These are phyloP conservation scores for Drosophila rhopaloa DNA, from an alignment of 1,140 invertebrate genomes.

Conservation along the genomic window DNA sequence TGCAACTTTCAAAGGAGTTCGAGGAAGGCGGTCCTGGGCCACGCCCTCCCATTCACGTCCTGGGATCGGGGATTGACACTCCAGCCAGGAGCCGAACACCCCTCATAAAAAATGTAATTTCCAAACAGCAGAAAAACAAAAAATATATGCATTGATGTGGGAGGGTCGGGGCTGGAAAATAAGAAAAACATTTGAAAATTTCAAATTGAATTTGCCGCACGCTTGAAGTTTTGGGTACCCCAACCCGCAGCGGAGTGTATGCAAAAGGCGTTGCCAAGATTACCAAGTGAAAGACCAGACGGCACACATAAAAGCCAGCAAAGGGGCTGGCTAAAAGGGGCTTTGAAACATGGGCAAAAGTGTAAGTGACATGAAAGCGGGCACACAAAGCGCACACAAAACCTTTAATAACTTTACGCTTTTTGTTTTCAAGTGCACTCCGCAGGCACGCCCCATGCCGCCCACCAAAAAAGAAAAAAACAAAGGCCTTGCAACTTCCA, in stretches of 20 bases:
- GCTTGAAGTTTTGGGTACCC: constrained; percentile 64
- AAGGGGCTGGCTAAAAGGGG: constrained; percentile 16
- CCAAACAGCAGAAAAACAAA: constrained; percentile 37
- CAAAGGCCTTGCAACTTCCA: constrained; percentile 57
- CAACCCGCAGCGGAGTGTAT: constrained; percentile 21
- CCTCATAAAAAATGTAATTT: constrained; percentile 82
- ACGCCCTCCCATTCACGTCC: constrained; percentile 37
- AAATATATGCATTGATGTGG: constrained; percentile 19
- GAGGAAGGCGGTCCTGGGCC: constrained; percentile 14
- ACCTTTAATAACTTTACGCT: constrained; percentile 81
- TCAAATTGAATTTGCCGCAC: constrained; percentile 82
- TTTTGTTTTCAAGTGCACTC: constrained; percentile 81
- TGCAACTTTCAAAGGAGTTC: constrained; percentile 67
- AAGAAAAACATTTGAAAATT: constrained; percentile 77
- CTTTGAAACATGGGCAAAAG: constrained; percentile 63
- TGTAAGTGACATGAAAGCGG: constrained; percentile 79
- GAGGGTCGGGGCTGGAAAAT: constrained; percentile 17
- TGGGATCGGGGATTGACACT: constrained; percentile 54
- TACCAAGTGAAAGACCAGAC: constrained; percentile 40
- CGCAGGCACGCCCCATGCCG: constrained; percentile 36
- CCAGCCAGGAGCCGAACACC: constrained; percentile 52
- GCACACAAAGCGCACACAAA: constrained; percentile 71
- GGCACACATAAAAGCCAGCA: constrained; percentile 53
- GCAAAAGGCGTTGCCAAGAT: constrained; percentile 70
- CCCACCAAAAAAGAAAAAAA: constrained; percentile 33